These are phyloP conservation scores for Cecidostiba fungosa DNA, from an alignment of 2,888 invertebrate genomes.

Conservation along the genomic window DNA sequence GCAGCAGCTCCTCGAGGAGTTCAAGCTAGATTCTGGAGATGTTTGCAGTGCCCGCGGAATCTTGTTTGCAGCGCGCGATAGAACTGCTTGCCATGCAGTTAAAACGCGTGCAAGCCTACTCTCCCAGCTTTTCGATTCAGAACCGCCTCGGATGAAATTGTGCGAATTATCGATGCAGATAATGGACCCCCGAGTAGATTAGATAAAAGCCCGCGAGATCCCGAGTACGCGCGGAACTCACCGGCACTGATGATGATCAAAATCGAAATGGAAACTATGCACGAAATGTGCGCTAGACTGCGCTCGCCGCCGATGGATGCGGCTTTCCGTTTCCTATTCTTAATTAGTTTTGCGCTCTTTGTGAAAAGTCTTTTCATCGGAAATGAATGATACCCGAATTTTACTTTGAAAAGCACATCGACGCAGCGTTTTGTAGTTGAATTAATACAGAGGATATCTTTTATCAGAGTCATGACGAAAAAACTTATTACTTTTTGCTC, in stretches of 20 bases:
- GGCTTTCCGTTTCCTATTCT: neutral
- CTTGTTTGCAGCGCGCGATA: neutral
- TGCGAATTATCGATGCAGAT: neutral
- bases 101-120: neutral
- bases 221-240: neutral
- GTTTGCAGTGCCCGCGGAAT: neutral
- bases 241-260: neutral
- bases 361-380: neutral
- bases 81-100: neutral
- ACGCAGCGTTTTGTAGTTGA: too few relatives aligned
- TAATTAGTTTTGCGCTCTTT: neutral
- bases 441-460: too few relatives aligned
- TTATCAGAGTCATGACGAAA: too few relatives aligned
- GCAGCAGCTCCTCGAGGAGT: neutral
- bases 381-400: too few relatives aligned
- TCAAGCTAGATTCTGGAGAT: neutral
- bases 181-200: neutral
- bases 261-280: neutral
- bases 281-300: neutral
- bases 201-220: neutral
- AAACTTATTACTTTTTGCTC: too few relatives aligned
- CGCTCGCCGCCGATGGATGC: neutral
- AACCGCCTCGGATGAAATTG: neutral
- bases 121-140: neutral
- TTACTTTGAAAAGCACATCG: too few relatives aligned